A percentile compares a stretch with the other conserved stretches of the same genome.
These are phyloP conservation scores for Triplophysa tibetana DNA, from an alignment of 2,113 vertebrate genomes.

Conservation along the genomic window DNA sequence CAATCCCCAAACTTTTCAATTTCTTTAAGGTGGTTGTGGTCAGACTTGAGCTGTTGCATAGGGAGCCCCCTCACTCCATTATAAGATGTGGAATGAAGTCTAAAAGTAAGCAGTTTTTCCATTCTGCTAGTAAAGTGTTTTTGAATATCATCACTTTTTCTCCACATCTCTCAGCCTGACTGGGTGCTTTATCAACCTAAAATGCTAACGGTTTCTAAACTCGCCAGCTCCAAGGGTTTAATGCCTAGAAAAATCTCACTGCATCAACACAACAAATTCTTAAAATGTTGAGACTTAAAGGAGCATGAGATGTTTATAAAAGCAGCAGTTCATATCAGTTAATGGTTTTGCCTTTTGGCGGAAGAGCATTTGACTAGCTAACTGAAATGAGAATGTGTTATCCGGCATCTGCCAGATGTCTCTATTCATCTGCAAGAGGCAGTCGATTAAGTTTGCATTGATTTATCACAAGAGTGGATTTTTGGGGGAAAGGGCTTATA, in stretches of 20 bases:
- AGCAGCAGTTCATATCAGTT: conserved; percentile 17
- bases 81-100: background rate
- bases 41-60: conserved; percentile 23
- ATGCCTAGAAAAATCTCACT: background rate
- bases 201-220: background rate
- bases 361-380: background rate
- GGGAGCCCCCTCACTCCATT: conserved; percentile 23
- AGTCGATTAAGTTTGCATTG: conserved; percentile 1
- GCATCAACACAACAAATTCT: background rate
- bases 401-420: background rate
- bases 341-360: conserved; percentile 25
- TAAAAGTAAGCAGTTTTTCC: conserved; percentile 21
- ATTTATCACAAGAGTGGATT: conserved; percentile 13
- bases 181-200: conserved; percentile 37
- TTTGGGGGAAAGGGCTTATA: background rate
- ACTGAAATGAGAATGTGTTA: conserved; percentile 2
- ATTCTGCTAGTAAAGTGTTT: background rate
- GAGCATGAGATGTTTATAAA: conserved; percentile 5
- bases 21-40: conserved; percentile 40
- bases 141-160: background rate
- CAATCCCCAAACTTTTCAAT: conserved; percentile 57
- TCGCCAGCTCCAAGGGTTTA: conserved; percentile 8
- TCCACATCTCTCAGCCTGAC: conserved; percentile 37
- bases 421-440: conserved; percentile 10
- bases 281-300: conserved; percentile 6